Conservation (phyloP, 1,140 invertebrate genomes). For the Diorhabda carinulata region DNA sequence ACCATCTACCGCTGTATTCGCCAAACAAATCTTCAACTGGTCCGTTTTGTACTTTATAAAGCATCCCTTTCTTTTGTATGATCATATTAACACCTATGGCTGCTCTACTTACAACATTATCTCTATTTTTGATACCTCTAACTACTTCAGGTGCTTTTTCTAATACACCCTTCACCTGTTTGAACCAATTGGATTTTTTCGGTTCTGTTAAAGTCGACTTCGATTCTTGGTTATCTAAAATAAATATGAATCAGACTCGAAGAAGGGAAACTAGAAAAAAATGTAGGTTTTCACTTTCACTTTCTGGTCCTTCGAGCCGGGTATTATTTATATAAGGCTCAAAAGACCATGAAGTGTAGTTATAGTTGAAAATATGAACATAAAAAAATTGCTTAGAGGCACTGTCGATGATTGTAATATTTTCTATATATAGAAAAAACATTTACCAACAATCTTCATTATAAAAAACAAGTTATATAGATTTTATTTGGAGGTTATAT, state of each 20-base stretch:
- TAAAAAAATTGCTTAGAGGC: too few species aligned
- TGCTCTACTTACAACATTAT: conserved; percentile 33
- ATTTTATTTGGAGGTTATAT: too few species aligned
- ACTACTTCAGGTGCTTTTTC: conserved; percentile 41
- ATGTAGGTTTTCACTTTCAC: too few species aligned
- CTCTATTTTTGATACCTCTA: conserved; percentile 29
- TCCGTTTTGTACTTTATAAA: conserved; percentile 45
- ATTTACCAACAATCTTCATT: too few species aligned
- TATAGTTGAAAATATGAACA: too few species aligned
- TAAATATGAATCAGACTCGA: neutral
- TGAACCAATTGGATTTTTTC: conserved; percentile 37
- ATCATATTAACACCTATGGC: conserved; percentile 33
- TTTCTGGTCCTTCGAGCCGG: too few species aligned
- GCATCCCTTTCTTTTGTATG: conserved; percentile 43
- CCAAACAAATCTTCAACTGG: conserved; percentile 47
- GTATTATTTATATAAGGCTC: too few species aligned
- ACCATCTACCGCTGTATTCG: conserved; percentile 46
- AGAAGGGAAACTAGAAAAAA: too few species aligned
- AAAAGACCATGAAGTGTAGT: too few species aligned
- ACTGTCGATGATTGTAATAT: too few species aligned
- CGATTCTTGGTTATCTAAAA: neutral
- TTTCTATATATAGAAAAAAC: too few species aligned
- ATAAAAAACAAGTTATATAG: too few species aligned
- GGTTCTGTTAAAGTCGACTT: conserved; percentile 8
- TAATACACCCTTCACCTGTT: conserved; percentile 38